Evolutionary conservation across 2,113 vertebrate genomes (phyloP).

Genomic region (Erinaceus europaeus): DNA sequence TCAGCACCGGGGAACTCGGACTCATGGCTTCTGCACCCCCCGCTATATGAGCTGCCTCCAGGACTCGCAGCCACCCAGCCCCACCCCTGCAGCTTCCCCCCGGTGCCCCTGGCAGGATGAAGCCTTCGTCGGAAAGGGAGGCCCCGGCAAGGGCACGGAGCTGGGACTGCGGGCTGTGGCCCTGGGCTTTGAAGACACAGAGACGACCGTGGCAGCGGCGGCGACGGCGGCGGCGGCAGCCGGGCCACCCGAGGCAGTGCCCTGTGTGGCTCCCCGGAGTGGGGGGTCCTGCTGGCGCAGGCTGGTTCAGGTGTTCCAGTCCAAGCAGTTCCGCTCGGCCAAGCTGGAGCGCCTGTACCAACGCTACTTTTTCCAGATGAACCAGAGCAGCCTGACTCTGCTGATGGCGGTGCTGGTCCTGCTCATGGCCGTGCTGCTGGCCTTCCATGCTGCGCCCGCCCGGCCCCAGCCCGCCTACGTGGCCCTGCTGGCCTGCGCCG

Average conservation of each 20-base stretch:
- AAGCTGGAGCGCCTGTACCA: slow-evolving; percentile 98
- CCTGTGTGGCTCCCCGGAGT: slow-evolving; percentile 50
- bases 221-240: slow-evolving; percentile 51
- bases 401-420: slow-evolving; percentile 95
- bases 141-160: slow-evolving; percentile 80
- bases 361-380: slow-evolving; percentile 98
- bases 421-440: slow-evolving; percentile 91
- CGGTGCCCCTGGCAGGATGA: slow-evolving; percentile 96
- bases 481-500: slow-evolving; percentile 87
- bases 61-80: slow-evolving; percentile 87
- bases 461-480: slow-evolving; percentile 83
- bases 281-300: slow-evolving; percentile 87
- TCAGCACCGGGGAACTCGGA: slow-evolving; percentile 86
- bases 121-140: slow-evolving; percentile 89
- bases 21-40: slow-evolving; percentile 88
- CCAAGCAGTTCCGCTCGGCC: slow-evolving; percentile 95
- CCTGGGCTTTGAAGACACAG: slow-evolving; percentile 89
- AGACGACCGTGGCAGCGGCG: slow-evolving; percentile 70
- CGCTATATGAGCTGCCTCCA: slow-evolving; percentile 97
- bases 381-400: slow-evolving; percentile 98
- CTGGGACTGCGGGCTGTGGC: slow-evolving; percentile 90
- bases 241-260: slow-evolving; percentile 26
- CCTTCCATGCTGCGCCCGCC: slow-evolving; percentile 92
- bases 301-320: slow-evolving; percentile 92
- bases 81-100: slow-evolving; percentile 51